Base-by-base conservation (phyloP, 2,113 vertebrate genomes). In the Hoplias malabaricus region DNA sequence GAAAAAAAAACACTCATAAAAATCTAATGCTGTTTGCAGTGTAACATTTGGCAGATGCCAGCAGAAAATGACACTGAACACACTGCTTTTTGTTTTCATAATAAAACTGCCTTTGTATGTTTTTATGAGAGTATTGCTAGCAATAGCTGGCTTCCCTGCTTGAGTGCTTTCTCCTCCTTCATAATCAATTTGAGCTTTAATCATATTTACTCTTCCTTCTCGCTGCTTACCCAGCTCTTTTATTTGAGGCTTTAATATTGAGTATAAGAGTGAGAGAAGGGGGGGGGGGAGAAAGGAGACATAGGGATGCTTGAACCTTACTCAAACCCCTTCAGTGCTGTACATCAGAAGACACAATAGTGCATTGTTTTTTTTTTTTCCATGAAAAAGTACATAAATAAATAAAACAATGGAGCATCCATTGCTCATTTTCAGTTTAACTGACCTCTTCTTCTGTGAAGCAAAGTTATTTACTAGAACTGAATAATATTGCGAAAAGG, bases 181-280 rank as follows among this genome's bases (percentile, higher is more conserved):
- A 29, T 59, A 59, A 61, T 61, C 12, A 61, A 61, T 61, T 61
- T 31, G 29, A 62, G 59, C 59, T 62, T 62, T 10, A 34, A 34
- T 50, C 46, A 50, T 50, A 21, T 50, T 50, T 50, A 7, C n/a
- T 59, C 2, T 59, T 59, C 14, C 27, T 31, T 56, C 53, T 25
- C 27, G 53, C 21, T 56, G 53, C 56, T 59, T 31, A 59, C 56
- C 5, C 29, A 31, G 56, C 56, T 50, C 46, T 16, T 59, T 62
- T 62, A 62, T 62, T 62, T 62, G 33, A 61, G 56, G 56, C 56
- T 59, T 62, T 62, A 34, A 29, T 62, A 33, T 62, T 34, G 59
- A 62, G 59, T 34, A 31, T 62, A 16, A 34, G 4, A 62, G 46
- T n/a, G 1, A 34, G 59, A n/a, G 33, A 7, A 62, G 19, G 16